These are phyloP conservation scores for Platichthys flesus DNA, from an alignment of 2,113 vertebrate genomes.

Conservation along the genomic window DNA sequence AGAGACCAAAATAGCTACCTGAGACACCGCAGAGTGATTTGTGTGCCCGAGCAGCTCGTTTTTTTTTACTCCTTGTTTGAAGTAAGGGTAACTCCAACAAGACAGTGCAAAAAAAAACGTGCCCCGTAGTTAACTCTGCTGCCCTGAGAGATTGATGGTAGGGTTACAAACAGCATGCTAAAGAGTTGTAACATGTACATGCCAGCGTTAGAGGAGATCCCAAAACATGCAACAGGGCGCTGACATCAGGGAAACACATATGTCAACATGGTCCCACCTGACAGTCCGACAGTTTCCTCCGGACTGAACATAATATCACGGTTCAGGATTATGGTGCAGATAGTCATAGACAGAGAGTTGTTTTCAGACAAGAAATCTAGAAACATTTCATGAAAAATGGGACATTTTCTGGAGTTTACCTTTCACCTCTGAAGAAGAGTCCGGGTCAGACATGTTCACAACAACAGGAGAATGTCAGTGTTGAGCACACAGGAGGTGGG, in stretches of 20 bases:
- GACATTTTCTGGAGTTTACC: too few species aligned
- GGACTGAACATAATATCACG: neutral
- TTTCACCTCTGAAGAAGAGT: too few species aligned
- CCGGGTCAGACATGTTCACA: too few species aligned
- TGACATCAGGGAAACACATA: slow-evolving; percentile 64
- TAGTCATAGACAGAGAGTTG: too few species aligned
- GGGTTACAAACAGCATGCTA: slow-evolving; percentile 24
- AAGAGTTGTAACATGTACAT: slow-evolving; percentile 58
- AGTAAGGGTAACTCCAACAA: slow-evolving; percentile 53
- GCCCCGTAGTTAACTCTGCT: slow-evolving; percentile 51
- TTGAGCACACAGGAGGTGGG: too few species aligned
- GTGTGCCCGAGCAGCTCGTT: slow-evolving; percentile 34
- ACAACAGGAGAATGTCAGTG: too few species aligned
- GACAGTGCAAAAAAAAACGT: slow-evolving; percentile 21
- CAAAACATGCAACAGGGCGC: slow-evolving; percentile 66
- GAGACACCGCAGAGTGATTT: slow-evolving; percentile 69
- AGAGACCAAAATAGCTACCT: slow-evolving; percentile 55
- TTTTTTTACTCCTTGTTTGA: slow-evolving; percentile 69
- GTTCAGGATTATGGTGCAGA: too few species aligned
- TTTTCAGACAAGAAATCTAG: too few species aligned
- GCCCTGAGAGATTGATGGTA: slow-evolving; percentile 69
- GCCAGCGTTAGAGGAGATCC: slow-evolving; percentile 67
- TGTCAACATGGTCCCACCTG: slow-evolving; percentile 52
- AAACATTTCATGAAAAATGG: too few species aligned
- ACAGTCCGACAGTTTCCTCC: neutral